Evolutionary conservation across 2,113 vertebrate species (phyloP).

Genomic region (Dipodomys ordii): DNA sequence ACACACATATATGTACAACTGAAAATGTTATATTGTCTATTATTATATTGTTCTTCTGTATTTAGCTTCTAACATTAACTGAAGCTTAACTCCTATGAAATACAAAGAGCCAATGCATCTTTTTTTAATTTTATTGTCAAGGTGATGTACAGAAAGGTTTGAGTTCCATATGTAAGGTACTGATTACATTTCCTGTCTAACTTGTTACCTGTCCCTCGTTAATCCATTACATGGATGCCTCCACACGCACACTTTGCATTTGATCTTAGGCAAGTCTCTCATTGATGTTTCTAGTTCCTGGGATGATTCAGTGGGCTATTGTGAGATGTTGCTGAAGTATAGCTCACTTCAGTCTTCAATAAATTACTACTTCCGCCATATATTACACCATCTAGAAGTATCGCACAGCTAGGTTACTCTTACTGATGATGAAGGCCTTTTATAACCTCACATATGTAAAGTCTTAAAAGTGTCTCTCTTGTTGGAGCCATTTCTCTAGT

Average conservation of each 20-base stretch:
- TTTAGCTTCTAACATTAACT: background rate
- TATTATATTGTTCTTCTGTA: no score
- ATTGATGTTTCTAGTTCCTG: background rate
- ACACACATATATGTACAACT: background rate
- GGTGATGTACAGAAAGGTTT: no score
- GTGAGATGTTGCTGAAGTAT: no score
- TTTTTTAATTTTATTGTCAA: background rate
- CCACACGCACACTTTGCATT: background rate
- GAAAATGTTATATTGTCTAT: background rate
- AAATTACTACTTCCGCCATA: background rate
- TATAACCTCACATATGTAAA: no score
- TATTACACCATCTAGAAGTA: background rate
- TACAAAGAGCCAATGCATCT: background rate
- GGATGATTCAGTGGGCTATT: no score
- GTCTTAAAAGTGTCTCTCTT: no score
- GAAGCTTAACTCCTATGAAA: background rate
- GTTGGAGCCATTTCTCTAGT: no score
- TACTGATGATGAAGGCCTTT: no score
- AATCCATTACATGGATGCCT: background rate
- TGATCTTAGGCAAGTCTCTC: background rate
- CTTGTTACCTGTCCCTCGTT: no score
- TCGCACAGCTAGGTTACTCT: no score
- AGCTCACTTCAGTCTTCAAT: background rate
- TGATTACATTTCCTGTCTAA: no score
- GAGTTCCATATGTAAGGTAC: no score